Evolutionary conservation across 2,113 vertebrate genomes (phyloP).

Genomic region (Xenopus borealis): DNA sequence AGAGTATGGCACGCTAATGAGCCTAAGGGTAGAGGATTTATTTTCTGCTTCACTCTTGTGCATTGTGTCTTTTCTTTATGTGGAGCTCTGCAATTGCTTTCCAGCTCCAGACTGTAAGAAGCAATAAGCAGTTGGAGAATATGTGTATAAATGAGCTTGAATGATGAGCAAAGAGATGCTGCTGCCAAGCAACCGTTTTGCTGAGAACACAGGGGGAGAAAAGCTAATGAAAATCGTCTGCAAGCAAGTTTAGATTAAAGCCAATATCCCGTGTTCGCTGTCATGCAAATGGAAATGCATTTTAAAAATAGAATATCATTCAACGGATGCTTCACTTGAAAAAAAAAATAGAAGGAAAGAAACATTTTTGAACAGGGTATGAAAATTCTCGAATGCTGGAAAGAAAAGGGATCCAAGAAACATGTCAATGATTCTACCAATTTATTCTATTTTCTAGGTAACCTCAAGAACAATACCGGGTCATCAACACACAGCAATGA

Average conservation of each 20-base stretch:
- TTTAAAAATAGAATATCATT: conserved; percentile 29
- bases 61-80: not conserved
- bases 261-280: conserved; percentile 1
- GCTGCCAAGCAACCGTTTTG: conserved; percentile 30
- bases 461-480: not conserved
- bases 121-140: conserved; percentile 13
- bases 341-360: not conserved
- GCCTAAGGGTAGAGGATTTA: not conserved
- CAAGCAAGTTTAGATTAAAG: conserved; percentile 28
- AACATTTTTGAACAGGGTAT: not conserved
- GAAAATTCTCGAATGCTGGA: conserved; percentile 9
- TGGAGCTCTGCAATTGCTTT: not conserved
- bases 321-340: not conserved
- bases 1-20: not conserved
- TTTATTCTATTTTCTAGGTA: conserved; percentile 7
- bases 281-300: conserved; percentile 27
- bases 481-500: not conserved
- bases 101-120: conserved; percentile 9
- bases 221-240: conserved; percentile 22
- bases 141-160: conserved; percentile 18
- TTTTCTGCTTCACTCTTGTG: not conserved
- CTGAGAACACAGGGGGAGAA: not conserved
- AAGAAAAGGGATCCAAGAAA: conserved; percentile 4
- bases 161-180: not conserved
- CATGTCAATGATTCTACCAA: conserved; percentile 26